These are phyloP conservation scores for Yponomeuta sedellus DNA, from an alignment of 2,888 invertebrate species.

Conservation along the genomic window DNA sequence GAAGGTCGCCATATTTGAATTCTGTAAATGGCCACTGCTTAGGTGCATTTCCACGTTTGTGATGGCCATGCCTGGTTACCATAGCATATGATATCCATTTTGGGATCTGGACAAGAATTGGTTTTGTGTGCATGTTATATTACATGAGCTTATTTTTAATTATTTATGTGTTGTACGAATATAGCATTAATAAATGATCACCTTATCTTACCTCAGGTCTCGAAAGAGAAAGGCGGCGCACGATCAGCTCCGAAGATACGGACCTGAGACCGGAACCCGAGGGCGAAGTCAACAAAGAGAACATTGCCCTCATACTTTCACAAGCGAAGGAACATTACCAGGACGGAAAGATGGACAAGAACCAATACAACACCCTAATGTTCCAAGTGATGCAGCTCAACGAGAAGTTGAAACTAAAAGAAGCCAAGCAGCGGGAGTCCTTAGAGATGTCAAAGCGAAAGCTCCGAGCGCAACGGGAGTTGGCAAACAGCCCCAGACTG, in stretches of 20 bases:
- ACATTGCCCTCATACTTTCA: constrained; percentile 85
- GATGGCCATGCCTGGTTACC: no score
- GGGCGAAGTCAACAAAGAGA: constrained; percentile 77
- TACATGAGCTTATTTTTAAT: no score
- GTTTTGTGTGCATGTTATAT: no score
- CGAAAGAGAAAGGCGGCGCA: constrained; percentile 71
- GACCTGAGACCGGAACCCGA: constrained; percentile 71
- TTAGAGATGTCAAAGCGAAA: constrained; percentile 72
- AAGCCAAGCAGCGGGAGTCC: constrained; percentile 84
- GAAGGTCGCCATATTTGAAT: no score
- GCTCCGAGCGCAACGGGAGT: constrained; percentile 50
- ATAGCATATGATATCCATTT: no score
- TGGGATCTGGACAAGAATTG: no score
- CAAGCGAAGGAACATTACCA: constrained; percentile 89
- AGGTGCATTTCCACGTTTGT: no score
- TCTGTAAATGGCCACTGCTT: no score
- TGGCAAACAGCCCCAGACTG: constrained; percentile 35
- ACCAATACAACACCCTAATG: constrained; percentile 84
- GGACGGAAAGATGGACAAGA: constrained; percentile 83
- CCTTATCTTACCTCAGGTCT: constrained; percentile 38
- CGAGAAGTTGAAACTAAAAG: constrained; percentile 84
- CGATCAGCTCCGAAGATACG: constrained; percentile 66
- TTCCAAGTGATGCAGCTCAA: constrained; percentile 87
- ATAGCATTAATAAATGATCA: no score
- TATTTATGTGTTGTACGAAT: no score